These are phyloP conservation scores for Grammomys surdaster DNA, from an alignment of 2,113 vertebrate species.

Conservation along the genomic window DNA sequence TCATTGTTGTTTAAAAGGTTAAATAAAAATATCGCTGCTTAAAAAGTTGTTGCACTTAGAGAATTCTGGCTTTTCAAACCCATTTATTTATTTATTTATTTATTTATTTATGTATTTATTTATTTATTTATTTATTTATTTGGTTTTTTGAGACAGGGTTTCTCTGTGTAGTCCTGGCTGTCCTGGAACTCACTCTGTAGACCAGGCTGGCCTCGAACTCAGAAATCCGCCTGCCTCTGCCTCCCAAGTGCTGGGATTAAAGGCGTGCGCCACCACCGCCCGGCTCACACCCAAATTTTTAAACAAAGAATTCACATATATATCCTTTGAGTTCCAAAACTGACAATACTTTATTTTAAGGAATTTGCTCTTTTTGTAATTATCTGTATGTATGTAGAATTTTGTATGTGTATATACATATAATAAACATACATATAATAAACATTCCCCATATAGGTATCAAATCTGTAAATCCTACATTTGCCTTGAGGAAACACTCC, in stretches of 20 bases:
- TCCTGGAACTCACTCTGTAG: no score
- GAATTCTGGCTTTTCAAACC: constrained; percentile 32
- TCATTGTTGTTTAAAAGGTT: neutral
- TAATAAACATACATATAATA: no score
- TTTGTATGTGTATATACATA: neutral
- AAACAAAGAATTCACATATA: constrained; percentile 21
- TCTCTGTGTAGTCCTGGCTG: no score
- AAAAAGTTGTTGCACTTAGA: neutral
- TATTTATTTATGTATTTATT: no score
- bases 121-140: no score
- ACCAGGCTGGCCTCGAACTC: no score
- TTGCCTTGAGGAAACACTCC: constrained; percentile 11
- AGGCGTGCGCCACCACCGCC: no score
- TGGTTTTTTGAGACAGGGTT: no score
- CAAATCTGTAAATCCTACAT: constrained; percentile 14
- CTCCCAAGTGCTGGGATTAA: no score
- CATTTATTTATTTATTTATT: no score
- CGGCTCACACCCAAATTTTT: constrained; percentile 36
- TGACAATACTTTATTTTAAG: neutral
- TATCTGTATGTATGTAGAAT: neutral
- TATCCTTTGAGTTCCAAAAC: constrained; percentile 20
- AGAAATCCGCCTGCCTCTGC: no score
- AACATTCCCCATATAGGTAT: neutral
- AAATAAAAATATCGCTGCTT: neutral
- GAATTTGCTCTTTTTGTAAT: neutral